Percentiles rank a stretch among this genome's conserved stretches.
phyloP scores from a whole-genome alignment of 2,797 vertebrate genomes.

The Micrastur ruficollis region DNA sequence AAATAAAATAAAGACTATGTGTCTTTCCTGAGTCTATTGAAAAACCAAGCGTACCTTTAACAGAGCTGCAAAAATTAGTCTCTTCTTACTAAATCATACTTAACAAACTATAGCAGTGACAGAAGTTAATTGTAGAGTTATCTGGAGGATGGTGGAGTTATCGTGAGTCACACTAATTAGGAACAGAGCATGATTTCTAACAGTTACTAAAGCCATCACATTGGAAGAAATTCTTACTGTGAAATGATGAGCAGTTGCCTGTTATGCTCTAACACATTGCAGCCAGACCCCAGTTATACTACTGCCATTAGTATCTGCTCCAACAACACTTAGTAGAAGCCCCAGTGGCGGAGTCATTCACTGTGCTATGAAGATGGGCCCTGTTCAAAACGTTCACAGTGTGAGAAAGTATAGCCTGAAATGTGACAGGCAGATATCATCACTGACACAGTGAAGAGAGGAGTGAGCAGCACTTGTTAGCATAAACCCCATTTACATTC shows the following conservation, averaged over 20 bases:
- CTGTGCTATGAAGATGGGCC: neutral
- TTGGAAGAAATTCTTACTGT: neutral
- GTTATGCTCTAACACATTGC: neutral
- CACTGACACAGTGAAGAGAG: neutral
- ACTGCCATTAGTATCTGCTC: neutral
- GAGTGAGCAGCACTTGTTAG: neutral
- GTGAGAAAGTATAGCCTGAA: neutral
- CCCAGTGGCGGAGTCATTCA: neutral
- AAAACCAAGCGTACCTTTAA: conserved; percentile 7
- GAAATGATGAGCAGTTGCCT: neutral
- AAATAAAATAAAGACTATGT: neutral
- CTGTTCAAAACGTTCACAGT: neutral
- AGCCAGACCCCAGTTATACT: neutral
- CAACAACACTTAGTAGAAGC: neutral
- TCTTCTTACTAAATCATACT: conserved; percentile 39
- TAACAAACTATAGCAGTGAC: conserved; percentile 24
- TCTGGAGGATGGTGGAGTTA: conserved; percentile 15
- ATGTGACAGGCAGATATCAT: neutral
- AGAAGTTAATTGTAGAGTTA: conserved; percentile 46
- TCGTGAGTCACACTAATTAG: conserved; percentile 37
- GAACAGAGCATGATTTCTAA: neutral
- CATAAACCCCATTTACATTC: neutral
- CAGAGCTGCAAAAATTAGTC: conserved; percentile 22
- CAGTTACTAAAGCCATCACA: neutral
- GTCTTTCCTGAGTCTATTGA: neutral